phyloP scores from a whole-genome alignment of 1,140 invertebrate genomes.

The Cyclina sinensis region DNA sequence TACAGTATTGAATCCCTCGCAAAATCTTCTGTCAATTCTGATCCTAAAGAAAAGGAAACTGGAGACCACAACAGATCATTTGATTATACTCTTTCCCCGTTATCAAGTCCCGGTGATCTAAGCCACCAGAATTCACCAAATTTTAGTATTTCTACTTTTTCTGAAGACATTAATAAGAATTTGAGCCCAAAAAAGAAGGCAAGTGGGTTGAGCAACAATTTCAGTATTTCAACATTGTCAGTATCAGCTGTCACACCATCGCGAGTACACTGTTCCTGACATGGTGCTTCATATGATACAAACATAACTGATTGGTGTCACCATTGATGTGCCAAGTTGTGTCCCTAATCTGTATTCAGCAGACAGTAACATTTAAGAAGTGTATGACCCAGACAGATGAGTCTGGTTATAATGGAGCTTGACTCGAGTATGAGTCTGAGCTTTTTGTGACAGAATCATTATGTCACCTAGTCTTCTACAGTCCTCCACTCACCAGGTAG shows the following conservation, averaged over 20 bases:
- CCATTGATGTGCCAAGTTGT: no score
- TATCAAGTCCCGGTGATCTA: slow-evolving; percentile 59
- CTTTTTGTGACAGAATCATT: background rate
- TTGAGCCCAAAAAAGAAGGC: slow-evolving; percentile 56
- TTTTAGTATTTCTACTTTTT: slow-evolving; percentile 50
- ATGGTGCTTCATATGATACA: background rate
- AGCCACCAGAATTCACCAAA: slow-evolving; percentile 56
- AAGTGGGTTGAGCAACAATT: slow-evolving; percentile 37
- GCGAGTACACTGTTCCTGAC: slow-evolving; percentile 58
- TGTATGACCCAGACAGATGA: background rate
- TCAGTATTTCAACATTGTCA: slow-evolving; percentile 62
- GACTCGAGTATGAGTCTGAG: background rate
- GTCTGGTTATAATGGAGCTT: background rate
- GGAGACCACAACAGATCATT: slow-evolving; percentile 53
- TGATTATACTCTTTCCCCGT: slow-evolving; percentile 46
- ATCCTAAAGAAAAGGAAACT: slow-evolving; percentile 24
- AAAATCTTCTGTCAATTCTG: slow-evolving; percentile 61
- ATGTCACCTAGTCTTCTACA: slow-evolving; percentile 16
- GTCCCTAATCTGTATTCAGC: background rate
- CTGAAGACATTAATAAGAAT: slow-evolving; percentile 62
- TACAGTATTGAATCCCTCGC: slow-evolving; percentile 65
- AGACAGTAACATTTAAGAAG: background rate
- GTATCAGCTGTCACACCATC: slow-evolving; percentile 65
- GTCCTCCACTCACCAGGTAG: slow-evolving; percentile 8
- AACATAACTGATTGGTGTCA: no score